Base-by-base conservation (phyloP, 1,140 invertebrate genomes). In the Stratiolaelaps scimitus region DNA sequence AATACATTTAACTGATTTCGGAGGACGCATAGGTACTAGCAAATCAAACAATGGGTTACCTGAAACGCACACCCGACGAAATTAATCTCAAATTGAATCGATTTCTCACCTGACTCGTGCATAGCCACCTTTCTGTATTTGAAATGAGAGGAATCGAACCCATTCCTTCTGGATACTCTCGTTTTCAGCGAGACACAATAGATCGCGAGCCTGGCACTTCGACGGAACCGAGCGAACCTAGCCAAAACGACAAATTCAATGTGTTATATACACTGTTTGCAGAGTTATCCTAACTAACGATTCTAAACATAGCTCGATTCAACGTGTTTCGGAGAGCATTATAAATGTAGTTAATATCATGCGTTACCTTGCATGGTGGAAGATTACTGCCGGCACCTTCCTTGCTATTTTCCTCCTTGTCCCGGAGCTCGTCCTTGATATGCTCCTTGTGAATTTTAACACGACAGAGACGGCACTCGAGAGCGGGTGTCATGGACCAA, bases 391-490 rank as follows among this genome's bases (percentile, higher is more conserved):
- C 34, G 10, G 34, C 34, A 40, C 34, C 10, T 10, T 40, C 53
- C 10, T 29, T 29, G 23, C 1, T 23, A 23, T 26, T 60, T 29
- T 60, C 83, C 29, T 77, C 74, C 74, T 89, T 88, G 72, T 85
- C 83, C 71, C 85, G 83, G 20, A 83, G 80, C 34, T 40, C 34
- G 34, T 40, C 34, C 10, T 40, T 40, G 73, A 91, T 83, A 82
- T 97, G 92, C 74, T 97, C 92, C 77, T 89, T 87, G 77, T 98
- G 93, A 70, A 96, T 86, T 80, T 96, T 96, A 71, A 92, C 87
- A 72, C 88, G 86, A 79, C 93, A 97, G 71, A 89, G 80, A 82
- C 89, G 83, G 78, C 94, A 98, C 78, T 97, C 94, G 68, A 96
- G 81, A 64, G 94, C 93, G 69, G 90, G 87, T 75, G 98, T 88